Percentiles rank a stretch among this genome's conserved stretches.
Evolutionary conservation across 2,113 vertebrate genomes (phyloP).

Genomic region (Muntiacus muntjak): DNA sequence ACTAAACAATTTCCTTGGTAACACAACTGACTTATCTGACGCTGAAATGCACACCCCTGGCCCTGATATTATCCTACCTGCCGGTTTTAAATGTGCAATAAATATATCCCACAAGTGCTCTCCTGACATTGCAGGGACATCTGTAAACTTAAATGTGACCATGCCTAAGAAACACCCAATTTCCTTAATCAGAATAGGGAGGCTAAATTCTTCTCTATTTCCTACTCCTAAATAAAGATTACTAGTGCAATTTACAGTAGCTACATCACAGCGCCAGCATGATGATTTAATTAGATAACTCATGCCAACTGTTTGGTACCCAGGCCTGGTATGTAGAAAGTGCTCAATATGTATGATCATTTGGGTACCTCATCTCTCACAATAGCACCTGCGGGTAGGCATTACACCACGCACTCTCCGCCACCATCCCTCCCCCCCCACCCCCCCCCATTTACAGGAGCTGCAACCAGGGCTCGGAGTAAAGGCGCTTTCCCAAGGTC

Average conservation of each 20-base stretch:
- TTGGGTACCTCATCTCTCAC: neutral
- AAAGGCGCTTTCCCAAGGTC: slow-evolving; percentile 66
- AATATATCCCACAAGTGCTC: neutral
- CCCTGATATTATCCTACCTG: neutral
- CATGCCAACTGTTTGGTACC: slow-evolving; percentile 36
- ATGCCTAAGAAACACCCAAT: neutral
- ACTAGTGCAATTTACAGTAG: slow-evolving; percentile 33
- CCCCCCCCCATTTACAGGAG: neutral
- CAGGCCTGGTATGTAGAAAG: slow-evolving; percentile 26
- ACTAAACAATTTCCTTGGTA: neutral
- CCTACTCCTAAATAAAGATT: neutral
- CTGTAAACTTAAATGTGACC: neutral
- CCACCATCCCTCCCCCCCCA: neutral
- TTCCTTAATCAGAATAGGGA: neutral
- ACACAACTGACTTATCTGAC: neutral
- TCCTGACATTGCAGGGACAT: neutral
- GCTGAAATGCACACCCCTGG: neutral
- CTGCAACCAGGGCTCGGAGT: neutral
- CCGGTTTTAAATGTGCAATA: neutral
- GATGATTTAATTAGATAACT: slow-evolving; percentile 28
- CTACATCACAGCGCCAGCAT: neutral
- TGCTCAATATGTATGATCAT: neutral
- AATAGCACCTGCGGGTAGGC: neutral
- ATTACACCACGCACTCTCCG: neutral
- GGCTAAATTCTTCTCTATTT: neutral